Percentiles rank a stretch among this genome's conserved stretches.
These are phyloP conservation scores for Ormia ochracea DNA, from an alignment of 2,888 invertebrate species.

Conservation along the genomic window DNA sequence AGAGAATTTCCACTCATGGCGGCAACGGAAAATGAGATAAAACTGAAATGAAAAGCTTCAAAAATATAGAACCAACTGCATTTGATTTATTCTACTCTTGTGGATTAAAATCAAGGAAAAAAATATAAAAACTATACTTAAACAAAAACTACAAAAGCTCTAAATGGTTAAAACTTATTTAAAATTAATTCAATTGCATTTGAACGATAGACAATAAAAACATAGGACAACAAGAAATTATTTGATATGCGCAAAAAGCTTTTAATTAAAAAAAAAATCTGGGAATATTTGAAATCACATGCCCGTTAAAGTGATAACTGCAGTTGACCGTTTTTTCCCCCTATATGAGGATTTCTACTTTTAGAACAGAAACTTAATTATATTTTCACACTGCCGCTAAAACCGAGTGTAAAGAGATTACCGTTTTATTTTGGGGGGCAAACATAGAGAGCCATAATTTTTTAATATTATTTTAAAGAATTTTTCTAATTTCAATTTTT, in stretches of 20 bases:
- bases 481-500: no score
- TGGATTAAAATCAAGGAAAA: slow-evolving; percentile 39
- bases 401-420: no score
- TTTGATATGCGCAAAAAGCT: background rate
- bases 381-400: no score
- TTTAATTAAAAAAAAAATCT: background rate
- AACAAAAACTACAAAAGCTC: slow-evolving; percentile 7
- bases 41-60: background rate
- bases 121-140: background rate
- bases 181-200: slow-evolving; percentile 52
- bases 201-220: slow-evolving; percentile 35
- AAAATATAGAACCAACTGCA: background rate
- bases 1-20: background rate
- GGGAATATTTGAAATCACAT: no score
- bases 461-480: no score
- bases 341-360: no score
- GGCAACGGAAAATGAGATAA: background rate
- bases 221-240: background rate
- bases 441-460: no score
- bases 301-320: no score
- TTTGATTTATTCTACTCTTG: slow-evolving; percentile 10
- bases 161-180: slow-evolving; percentile 8
- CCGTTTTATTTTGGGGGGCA: no score
- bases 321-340: no score
- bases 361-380: no score